Conservation (phyloP, 2,888 invertebrate species). For the Siphonodentalium dalli region DNA sequence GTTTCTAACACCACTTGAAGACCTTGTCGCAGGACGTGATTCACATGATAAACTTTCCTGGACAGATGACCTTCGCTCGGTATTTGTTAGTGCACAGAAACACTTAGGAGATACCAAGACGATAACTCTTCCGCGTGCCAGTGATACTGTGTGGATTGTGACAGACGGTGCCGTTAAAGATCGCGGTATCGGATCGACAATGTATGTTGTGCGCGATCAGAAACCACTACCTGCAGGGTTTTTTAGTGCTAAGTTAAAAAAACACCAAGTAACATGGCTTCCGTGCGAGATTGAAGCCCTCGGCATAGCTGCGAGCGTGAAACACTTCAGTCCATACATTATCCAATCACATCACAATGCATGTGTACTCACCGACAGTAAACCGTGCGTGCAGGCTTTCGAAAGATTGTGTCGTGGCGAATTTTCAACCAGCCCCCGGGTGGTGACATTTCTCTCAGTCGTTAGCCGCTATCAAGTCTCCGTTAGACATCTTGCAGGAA, state of each 20-base stretch:
- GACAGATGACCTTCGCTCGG: background rate
- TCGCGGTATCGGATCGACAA: constrained; percentile 13
- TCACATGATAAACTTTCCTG: constrained; percentile 5
- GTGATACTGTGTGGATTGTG: constrained; percentile 13
- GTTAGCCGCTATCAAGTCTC: constrained; percentile 24
- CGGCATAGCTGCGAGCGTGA: constrained; percentile 12
- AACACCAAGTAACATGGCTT: constrained; percentile 17
- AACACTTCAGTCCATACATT: constrained; percentile 23
- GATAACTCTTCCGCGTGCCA: background rate
- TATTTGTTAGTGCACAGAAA: background rate
- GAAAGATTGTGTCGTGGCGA: constrained; percentile 18
- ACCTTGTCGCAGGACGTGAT: constrained; percentile 1
- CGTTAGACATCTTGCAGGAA: constrained; percentile 16
- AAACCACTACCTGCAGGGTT: constrained; percentile 10
- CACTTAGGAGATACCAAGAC: background rate
- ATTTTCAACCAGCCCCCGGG: constrained; percentile 23
- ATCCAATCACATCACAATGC: constrained; percentile 11
- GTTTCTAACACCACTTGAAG: constrained; percentile 1
- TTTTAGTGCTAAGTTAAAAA: constrained; percentile 13
- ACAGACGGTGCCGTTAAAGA: constrained; percentile 1
- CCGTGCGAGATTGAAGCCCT: constrained; percentile 25
- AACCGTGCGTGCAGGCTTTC: constrained; percentile 8
- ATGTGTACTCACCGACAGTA: constrained; percentile 13
- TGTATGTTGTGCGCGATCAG: constrained; percentile 4
- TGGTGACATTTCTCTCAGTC: constrained; percentile 21